Evolutionary conservation across 23 tunicate species (phyloP).

Genomic region (Styela plicata): DNA sequence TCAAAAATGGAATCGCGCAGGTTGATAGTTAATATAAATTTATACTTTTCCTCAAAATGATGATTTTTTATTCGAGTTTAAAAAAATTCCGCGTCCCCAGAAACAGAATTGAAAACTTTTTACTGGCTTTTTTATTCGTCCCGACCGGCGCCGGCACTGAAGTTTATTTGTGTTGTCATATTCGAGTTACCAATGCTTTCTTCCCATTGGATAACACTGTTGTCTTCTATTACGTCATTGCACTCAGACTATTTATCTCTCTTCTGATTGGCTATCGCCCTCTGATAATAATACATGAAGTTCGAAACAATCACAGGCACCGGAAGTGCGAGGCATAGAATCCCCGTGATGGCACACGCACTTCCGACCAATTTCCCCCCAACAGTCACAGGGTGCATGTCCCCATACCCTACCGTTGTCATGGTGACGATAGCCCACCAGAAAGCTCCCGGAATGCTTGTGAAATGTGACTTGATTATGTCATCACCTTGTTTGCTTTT

Average conservation of each 20-base stretch:
- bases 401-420: conserved; percentile 98
- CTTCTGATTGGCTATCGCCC: conserved; percentile 82
- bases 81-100: too few relatives aligned
- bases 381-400: conserved; percentile 96
- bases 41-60: too few relatives aligned
- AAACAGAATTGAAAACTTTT: too few relatives aligned
- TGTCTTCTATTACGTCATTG: too few relatives aligned
- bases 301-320: conserved; percentile 99
- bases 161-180: too few relatives aligned
- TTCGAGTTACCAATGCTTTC: too few relatives aligned
- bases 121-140: too few relatives aligned
- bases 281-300: conserved; percentile 96
- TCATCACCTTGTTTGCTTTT: neutral
- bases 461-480: conserved; percentile 45
- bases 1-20: too few relatives aligned
- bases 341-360: conserved; percentile 95
- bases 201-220: too few relatives aligned
- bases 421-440: conserved; percentile 99
- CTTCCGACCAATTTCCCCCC: conserved; percentile 94
- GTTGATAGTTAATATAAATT: too few relatives aligned
- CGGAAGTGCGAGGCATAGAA: conserved; percentile 93
- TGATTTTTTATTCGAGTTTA: too few relatives aligned
- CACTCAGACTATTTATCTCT: conserved; percentile 27
- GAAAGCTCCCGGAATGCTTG: conserved; percentile 92
- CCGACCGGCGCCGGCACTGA: too few relatives aligned